phyloP scores from a whole-genome alignment of 92 coral and sea anemone species.

The Siderastrea siderea region DNA sequence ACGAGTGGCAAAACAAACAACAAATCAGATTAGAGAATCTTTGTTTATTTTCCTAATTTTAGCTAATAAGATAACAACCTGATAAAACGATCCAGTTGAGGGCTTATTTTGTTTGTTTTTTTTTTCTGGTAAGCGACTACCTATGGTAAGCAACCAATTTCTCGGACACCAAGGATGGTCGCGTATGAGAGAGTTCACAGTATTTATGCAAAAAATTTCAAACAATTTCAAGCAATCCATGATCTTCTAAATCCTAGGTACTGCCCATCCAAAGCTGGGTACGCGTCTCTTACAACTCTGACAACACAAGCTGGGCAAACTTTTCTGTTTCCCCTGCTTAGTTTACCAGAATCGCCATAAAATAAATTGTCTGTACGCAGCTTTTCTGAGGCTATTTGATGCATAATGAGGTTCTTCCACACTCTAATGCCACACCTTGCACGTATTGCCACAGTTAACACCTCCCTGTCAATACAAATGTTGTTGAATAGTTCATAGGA shows the following conservation, averaged over 20 bases:
- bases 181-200: too few relatives aligned
- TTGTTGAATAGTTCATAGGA: conserved; percentile 32
- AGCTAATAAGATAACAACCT: too few relatives aligned
- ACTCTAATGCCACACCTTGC: conserved; percentile 31
- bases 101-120: too few relatives aligned
- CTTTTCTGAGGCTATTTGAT: conserved; percentile 27
- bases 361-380: conserved; percentile 32
- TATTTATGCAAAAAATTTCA: too few relatives aligned
- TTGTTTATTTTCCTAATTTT: too few relatives aligned
- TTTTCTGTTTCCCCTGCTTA: conserved; percentile 29
- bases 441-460: conserved; percentile 28
- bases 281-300: not conserved
- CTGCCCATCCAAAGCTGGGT: not conserved
- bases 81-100: too few relatives aligned
- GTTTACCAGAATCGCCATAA: conserved; percentile 45
- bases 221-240: not conserved
- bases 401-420: conserved; percentile 41
- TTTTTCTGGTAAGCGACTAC: too few relatives aligned
- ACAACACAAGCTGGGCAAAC: conserved; percentile 23
- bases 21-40: too few relatives aligned
- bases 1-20: too few relatives aligned
- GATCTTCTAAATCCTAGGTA: not conserved
- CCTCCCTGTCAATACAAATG: conserved; percentile 34
- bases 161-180: too few relatives aligned
- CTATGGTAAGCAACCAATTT: too few relatives aligned